A percentile compares a stretch with the other conserved stretches of the same genome.
These are phyloP conservation scores for Palythoa grandis DNA, from an alignment of 92 coral and sea anemone genomes.

Conservation along the genomic window DNA sequence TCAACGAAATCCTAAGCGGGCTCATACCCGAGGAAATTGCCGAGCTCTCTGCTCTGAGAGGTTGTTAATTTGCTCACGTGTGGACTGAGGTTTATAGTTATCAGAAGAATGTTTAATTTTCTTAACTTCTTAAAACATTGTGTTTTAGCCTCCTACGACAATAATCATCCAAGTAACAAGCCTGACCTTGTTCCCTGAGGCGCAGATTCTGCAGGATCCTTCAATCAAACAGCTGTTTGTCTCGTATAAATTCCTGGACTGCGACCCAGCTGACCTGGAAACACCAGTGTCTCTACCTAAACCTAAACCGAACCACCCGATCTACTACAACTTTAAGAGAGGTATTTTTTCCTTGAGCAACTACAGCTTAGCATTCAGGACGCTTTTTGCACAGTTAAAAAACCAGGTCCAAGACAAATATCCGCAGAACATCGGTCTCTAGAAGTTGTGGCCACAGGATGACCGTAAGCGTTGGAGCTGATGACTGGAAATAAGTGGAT, in stretches of 20 bases:
- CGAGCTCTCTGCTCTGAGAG: too few relatives aligned
- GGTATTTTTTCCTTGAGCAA: slow-evolving; percentile 46
- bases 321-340: slow-evolving; percentile 89
- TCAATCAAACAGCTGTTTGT: slow-evolving; percentile 83
- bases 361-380: too few relatives aligned
- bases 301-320: slow-evolving; percentile 76
- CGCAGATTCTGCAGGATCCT: slow-evolving; percentile 70
- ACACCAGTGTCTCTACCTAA: slow-evolving; percentile 95
- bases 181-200: slow-evolving; percentile 69
- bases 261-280: slow-evolving; percentile 94
- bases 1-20: too few relatives aligned
- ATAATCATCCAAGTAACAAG: slow-evolving; percentile 87
- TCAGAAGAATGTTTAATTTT: background rate
- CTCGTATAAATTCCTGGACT: slow-evolving; percentile 88
- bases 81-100: too few relatives aligned
- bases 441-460: too few relatives aligned
- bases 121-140: background rate
- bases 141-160: slow-evolving; percentile 65
- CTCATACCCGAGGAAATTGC: too few relatives aligned
- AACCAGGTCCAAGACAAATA: too few relatives aligned
- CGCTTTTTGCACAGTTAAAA: too few relatives aligned
- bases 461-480: too few relatives aligned
- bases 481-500: too few relatives aligned
- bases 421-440: too few relatives aligned
- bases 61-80: too few relatives aligned